Evolutionary conservation across 2,797 vertebrate genomes (phyloP), one percentile per base, ranked within the genome.

Genomic region (Anguilla anguilla): DNA sequence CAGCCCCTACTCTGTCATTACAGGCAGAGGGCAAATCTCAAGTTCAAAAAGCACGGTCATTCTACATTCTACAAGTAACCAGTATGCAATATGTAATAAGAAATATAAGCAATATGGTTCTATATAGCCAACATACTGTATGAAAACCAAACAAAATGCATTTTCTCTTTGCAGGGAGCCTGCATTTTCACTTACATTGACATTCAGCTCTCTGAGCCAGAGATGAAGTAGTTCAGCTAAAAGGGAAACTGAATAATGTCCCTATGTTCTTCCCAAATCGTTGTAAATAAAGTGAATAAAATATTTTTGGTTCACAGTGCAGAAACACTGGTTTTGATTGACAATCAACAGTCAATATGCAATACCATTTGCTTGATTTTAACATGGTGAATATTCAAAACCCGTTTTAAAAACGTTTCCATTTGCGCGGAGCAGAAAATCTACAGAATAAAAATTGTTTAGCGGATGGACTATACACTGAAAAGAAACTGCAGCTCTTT

Each of bases 281-380:
- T 3, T 53, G 49, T 51, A 84, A 84, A 84, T 84, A 13, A 57
- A 28, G 25, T 25, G 43, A 86, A 92, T 93, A 90, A 91, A 92
- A 69, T 28, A 28, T 69, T 91, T 1, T 72, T 85, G 77, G 88
- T 89, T 88, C 85, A 87, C 90, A 91, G 89, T 88, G 89, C 90
- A 90, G 81, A 88, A 51, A 86, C 81, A 49, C 28, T 85, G 89
- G 85, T 92, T 94, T 93, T 93, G 93, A 95, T 95, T 88, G 93
- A 94, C 91, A 93, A 86, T 90, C 72, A 89, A 93, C 84, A 64
- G 17, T 53, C 6, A 13, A 17, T 83, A 49, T 83, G 28, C 49
- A 51, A 57, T 57, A 3, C 49, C 83, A 57, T 57, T 77, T 39
- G 35, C 15, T 77, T 72, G 7, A 35, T 10, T 72, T 72, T 72